Percentiles rank a stretch among this genome's conserved stretches.
Conservation (phyloP, 2,888 invertebrate genomes). For the Trypoxylon attenuatum region DNA sequence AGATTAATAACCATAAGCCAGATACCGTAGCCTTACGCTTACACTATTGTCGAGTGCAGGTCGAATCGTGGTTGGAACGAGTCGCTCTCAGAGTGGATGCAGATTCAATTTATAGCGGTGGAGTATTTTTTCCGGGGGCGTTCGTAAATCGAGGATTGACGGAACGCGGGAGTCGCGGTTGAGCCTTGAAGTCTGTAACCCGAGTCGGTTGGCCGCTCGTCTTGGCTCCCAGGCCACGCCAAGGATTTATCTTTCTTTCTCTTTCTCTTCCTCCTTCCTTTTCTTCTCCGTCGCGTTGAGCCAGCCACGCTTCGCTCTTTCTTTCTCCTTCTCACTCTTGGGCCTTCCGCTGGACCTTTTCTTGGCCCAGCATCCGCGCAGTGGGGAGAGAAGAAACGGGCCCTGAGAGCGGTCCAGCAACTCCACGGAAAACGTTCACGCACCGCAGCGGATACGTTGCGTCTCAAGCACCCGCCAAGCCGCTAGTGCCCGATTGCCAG, state of each 20-base stretch:
- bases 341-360: not conserved
- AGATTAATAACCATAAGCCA: no score
- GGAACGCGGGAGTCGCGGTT: slow-evolving; percentile 42
- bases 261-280: not conserved
- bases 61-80: no score
- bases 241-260: slow-evolving; percentile 42
- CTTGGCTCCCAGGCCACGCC: slow-evolving; percentile 48
- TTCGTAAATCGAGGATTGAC: slow-evolving; percentile 46
- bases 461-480: slow-evolving; percentile 7
- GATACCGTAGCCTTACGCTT: no score
- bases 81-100: no score
- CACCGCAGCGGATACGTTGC: slow-evolving; percentile 19
- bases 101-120: no score
- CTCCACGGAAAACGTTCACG: slow-evolving; percentile 41
- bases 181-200: slow-evolving; percentile 52
- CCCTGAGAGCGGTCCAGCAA: slow-evolving; percentile 53
- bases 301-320: no score
- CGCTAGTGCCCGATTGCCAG: slow-evolving; percentile 22
- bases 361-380: slow-evolving; percentile 1
- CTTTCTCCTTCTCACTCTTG: slow-evolving; percentile 7
- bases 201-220: slow-evolving; percentile 45
- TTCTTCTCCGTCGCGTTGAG: slow-evolving; percentile 8
- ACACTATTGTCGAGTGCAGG: no score
- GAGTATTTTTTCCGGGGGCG: slow-evolving; percentile 11
- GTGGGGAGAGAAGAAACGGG: slow-evolving; percentile 20